These are phyloP conservation scores for Potorous gilbertii DNA, from an alignment of 2,797 vertebrate species.

Conservation along the genomic window DNA sequence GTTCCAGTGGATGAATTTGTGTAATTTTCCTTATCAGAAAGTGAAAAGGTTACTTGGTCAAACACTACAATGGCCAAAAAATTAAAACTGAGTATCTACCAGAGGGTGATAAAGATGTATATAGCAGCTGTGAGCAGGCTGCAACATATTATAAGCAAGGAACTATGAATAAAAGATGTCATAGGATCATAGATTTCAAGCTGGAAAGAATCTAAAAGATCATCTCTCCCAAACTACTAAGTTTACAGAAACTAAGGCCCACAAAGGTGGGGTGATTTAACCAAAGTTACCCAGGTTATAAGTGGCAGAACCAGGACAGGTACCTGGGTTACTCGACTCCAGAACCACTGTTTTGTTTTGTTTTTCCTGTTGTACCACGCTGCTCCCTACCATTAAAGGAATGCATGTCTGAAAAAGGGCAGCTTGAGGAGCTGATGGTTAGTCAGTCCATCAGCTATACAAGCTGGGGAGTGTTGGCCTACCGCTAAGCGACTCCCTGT, in stretches of 20 bases:
- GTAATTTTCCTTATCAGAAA: conserved; percentile 8
- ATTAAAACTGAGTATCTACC: not conserved
- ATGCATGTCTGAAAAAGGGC: not conserved
- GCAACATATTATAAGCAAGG: not conserved
- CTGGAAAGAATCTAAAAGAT: not conserved
- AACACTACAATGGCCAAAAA: not conserved
- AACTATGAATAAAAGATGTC: not conserved
- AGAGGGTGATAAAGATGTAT: not conserved
- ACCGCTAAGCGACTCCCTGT: not conserved
- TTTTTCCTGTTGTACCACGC: not conserved
- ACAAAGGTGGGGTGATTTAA: not conserved
- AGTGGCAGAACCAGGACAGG: not conserved
- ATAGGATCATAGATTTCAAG: not conserved
- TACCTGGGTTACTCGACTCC: not conserved
- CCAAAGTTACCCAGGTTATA: not conserved
- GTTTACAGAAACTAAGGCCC: not conserved
- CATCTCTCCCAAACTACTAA: not conserved
- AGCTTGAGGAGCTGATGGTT: not conserved
- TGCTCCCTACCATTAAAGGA: not conserved
- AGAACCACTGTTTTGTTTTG: not conserved
- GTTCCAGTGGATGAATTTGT: not conserved
- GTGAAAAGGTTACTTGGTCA: not conserved
- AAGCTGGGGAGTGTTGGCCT: not conserved
- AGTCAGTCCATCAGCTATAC: not conserved
- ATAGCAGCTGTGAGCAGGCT: not conserved